Evolutionary conservation across 2,797 vertebrate genomes (phyloP).

Genomic region (Phoebastria nigripes): DNA sequence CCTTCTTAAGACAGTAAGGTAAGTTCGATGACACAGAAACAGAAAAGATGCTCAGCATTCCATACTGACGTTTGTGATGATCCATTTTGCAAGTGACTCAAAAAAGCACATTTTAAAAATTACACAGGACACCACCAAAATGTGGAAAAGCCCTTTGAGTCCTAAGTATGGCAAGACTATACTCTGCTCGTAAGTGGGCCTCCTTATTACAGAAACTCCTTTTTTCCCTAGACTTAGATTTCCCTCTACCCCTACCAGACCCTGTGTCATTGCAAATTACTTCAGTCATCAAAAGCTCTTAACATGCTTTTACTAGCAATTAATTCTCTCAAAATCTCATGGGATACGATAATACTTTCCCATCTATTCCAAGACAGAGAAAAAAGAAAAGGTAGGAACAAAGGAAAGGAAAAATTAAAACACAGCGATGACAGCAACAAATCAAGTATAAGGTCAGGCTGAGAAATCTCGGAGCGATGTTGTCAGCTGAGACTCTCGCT

Average conservation of each 20-base stretch:
- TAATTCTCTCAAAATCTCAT: slow-evolving; percentile 8
- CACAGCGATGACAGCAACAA: not conserved
- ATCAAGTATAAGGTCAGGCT: not conserved
- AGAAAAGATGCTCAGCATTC: not conserved
- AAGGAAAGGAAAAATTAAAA: not conserved
- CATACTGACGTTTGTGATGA: not conserved
- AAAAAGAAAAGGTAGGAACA: not conserved
- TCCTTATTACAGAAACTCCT: not conserved
- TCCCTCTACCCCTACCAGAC: not conserved
- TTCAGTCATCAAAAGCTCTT: slow-evolving; percentile 57
- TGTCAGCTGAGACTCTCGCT: not conserved
- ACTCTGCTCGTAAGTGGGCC: not conserved
- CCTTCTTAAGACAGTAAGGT: not conserved
- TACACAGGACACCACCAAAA: not conserved
- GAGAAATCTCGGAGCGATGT: rapidly evolving
- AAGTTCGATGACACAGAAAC: not conserved
- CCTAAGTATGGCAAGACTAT: not conserved
- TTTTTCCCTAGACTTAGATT: not conserved
- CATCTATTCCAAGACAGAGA: not conserved
- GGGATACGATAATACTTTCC: slow-evolving; percentile 14
- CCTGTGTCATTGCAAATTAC: slow-evolving; percentile 31
- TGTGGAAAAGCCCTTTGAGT: not conserved
- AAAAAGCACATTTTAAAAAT: not conserved
- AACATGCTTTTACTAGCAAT: slow-evolving; percentile 29
- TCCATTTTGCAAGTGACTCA: not conserved